A percentile compares a stretch with the other conserved stretches of the same genome.
phyloP scores from a whole-genome alignment of 2,797 vertebrate species.

The Pangasius krempfi region DNA sequence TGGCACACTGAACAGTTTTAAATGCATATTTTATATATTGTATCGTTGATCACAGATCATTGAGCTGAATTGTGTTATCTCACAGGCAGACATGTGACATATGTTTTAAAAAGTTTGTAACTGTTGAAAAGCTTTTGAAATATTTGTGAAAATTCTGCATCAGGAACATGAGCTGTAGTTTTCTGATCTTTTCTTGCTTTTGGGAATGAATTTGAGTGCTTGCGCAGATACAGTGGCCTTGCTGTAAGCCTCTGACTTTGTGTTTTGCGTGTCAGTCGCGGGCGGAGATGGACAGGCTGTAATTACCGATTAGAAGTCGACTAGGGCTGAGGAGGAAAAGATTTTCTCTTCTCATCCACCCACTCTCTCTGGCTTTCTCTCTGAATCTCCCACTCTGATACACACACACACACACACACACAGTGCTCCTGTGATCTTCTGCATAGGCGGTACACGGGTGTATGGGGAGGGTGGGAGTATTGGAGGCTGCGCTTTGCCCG shows the following conservation, averaged over 20 bases:
- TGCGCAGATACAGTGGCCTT: not conserved
- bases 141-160: not conserved
- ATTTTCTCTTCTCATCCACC: conserved; percentile 38
- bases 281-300: conserved; percentile 11
- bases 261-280: not conserved
- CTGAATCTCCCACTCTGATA: not conserved
- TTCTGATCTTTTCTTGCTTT: not conserved
- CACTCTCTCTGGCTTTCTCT: conserved; percentile 15
- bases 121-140: not conserved
- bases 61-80: not conserved
- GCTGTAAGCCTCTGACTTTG: not conserved
- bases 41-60: not conserved
- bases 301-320: conserved; percentile 31
- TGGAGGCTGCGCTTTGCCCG: not conserved
- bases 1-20: not conserved
- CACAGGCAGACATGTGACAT: not conserved
- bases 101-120: not conserved
- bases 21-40: not conserved
- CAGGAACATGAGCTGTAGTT: not conserved
- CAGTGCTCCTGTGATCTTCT: conserved; percentile 35
- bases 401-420: not conserved
- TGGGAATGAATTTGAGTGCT: not conserved
- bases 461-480: conserved; percentile 2
- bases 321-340: conserved; percentile 25
- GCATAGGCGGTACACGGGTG: conserved; percentile 35